Base-by-base conservation (phyloP, 2,888 invertebrate species). In the Sepioteuthis lessoniana region DNA sequence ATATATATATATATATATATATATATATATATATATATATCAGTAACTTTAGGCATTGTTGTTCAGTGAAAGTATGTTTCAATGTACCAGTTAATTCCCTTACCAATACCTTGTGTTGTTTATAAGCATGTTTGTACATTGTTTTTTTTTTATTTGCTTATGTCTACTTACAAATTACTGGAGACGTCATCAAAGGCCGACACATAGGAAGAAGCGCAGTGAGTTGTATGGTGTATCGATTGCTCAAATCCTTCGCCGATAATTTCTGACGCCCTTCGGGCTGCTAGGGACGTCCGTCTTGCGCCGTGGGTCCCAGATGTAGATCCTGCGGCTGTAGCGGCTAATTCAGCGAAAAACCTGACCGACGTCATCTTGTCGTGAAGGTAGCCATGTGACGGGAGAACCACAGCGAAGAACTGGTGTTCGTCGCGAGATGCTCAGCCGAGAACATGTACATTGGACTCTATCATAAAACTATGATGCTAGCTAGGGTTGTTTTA, bases 141-240 rank as follows among this genome's bases (percentile, higher is more conserved):
- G 21, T 60, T 25, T 60, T 25, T 60, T 60, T 25, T 25, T 76
- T n/a, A 76, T 76, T 76, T 31, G n/a, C 76, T 76, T 76, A 8
- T 31, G n/a, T 76, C n/a, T 91, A 91, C 91, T 91, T 91, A 91
- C 91, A 91, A 91, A 91, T 91, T 91, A 91, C 91, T 91, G 91
- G 91, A 91, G 91, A 91, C 91, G 91, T 91, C 91, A 91, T 91
- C 91, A 91, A 91, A 91, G 46, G 91, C 91, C 42, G 91, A 91
- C 28, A 91, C 42, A 38, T 91, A 91, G 91, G 91, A 42, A 31
- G 91, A 46, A 37, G 91, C 19, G 91, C 46, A 91, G 42, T 91
- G 42, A 38, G 91, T 38, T 19, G 91, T 38, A 25, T 38, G 37
- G 46, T 91, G 91, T 38, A 42, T 91, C 28, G 91, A 31, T 25